Base-by-base conservation (phyloP, 2,797 vertebrate species). In the Anas flavirostris region DNA sequence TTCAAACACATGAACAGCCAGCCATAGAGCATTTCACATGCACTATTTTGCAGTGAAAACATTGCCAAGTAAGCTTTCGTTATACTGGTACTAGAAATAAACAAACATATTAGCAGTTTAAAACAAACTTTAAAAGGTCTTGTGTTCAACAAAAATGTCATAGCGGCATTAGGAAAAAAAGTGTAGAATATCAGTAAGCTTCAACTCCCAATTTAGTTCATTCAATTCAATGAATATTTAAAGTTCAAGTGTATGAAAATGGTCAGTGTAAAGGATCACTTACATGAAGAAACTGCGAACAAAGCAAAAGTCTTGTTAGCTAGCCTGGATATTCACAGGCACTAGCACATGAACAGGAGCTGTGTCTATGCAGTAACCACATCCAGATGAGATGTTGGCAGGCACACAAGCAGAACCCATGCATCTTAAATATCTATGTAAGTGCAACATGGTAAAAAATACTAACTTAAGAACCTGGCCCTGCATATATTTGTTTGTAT, bases 11-110 rank as follows among this genome's bases (percentile, higher is more conserved):
- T 67, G 77, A 80, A 91, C 56, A 89, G 91, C 81, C 91, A 96
- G 85, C 73, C 88, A 73, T 39, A 79, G 60, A 96, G 70, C 60
- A 85, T 76, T 81, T 83, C 72, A 77, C 92, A 90, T 79, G 80
- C 13, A 39, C 74, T 89, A 50, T 90, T 92, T 97, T 95, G 86
- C 92, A 96, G 80, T 56, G 91, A 97, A 95, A 97, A 75, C 72
- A 93, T 28, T 70, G 91, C 84, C 95, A 97, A 95, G 75, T 87
- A 96, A 92, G 87, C 86, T 96, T 97, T 97, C 95, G 95, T 96
- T 97, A 95, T 91, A 95, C 87, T 94, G 87, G 93, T 91, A 95
- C 84, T 93, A 94, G 81, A 97, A 97, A 97, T 94, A 88, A 91
- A 84, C 55, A 95, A 92, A 58, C 81, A 72, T 87, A 88, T 88